Percentiles rank a stretch among this genome's conserved stretches.
Evolutionary conservation across 2,113 vertebrate species (phyloP).

Genomic region (Embiotoca jacksoni): DNA sequence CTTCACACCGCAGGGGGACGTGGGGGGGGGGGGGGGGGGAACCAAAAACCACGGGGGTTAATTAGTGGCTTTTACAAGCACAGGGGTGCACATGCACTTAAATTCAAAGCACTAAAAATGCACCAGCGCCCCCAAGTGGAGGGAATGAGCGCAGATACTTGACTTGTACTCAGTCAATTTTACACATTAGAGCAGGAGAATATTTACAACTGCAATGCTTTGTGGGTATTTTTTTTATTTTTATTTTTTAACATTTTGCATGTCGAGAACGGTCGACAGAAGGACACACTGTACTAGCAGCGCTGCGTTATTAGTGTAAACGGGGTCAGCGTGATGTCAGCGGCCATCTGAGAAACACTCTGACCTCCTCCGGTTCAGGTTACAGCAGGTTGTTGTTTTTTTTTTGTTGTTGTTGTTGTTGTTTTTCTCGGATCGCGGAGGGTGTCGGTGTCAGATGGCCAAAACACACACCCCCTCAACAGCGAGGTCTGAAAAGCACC

Average conservation of each 20-base stretch:
- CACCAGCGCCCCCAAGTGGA: constrained; percentile 74
- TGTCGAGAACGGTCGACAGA: not conserved
- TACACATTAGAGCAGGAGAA: not conserved
- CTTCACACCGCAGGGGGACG: constrained; percentile 21
- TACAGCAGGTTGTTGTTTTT: not conserved
- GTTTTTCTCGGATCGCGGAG: constrained; percentile 20
- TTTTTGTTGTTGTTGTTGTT: no score
- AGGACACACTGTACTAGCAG: no score
- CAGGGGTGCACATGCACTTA: constrained; percentile 2
- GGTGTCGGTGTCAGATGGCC: constrained; percentile 8
- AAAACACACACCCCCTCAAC: constrained; percentile 10
- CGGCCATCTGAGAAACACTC: not conserved
- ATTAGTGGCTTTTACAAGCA: constrained; percentile 31
- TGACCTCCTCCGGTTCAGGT: not conserved
- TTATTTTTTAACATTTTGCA: not conserved
- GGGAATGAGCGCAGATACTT: not conserved
- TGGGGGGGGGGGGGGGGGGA: no score
- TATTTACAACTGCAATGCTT: no score
- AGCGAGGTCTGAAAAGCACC: not conserved
- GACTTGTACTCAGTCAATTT: not conserved
- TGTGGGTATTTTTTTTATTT: no score
- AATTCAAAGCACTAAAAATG: constrained; percentile 11
- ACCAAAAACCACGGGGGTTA: constrained; percentile 42
- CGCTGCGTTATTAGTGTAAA: not conserved
- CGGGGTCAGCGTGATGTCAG: constrained; percentile 31